Base-by-base conservation (phyloP, 2,888 invertebrate genomes). In the Habrosyne pyritoides region DNA sequence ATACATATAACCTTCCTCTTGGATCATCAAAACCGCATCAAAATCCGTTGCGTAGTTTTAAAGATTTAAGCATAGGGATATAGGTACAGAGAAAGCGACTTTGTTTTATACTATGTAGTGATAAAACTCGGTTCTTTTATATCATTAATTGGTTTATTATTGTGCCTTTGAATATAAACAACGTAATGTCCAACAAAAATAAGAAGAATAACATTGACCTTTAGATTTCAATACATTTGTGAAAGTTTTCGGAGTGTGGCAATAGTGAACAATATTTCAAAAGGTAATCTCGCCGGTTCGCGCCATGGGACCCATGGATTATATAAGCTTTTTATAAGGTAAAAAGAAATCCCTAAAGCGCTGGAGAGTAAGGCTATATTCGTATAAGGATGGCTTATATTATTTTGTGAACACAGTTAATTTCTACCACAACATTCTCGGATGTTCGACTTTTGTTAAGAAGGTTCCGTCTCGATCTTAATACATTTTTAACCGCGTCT, bases 261-360 rank as follows among this genome's bases (percentile, higher is more conserved):
- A 54, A 54, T 54, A 50, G 59, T 47, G 51, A 61, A 54, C 24
- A 54, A 61, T 55, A 62, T 68, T 66, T 67, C 52, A 58, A 69
- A 69, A 71, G 62, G 61, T 62, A 67, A 75, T 71, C 60, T 63
- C 59, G 50, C 55, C 64, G 71, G 63, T 72, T 70, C 26, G 55
- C 62, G 59, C 75, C 73, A 48, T 56, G 80, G 78, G 77, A 77
- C 68, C 62, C 74, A 79, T 81, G 69, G 66, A 75, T 79, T 75
- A 67, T 66, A 55, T 61, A 67, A 72, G 59, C 59, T 63, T 73
- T 73, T 70, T 69, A 67, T 60, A 63, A 62, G 57, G 60, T 61
- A 61, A 70, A 71, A 68, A 66, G 54, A 64, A 69, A 66, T 73
- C 69, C 70, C 67, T 47, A 33, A 66, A 66, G 66, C 56, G 56